Base-by-base conservation (phyloP, 1,140 invertebrate species). In the Coelopa frigida region DNA sequence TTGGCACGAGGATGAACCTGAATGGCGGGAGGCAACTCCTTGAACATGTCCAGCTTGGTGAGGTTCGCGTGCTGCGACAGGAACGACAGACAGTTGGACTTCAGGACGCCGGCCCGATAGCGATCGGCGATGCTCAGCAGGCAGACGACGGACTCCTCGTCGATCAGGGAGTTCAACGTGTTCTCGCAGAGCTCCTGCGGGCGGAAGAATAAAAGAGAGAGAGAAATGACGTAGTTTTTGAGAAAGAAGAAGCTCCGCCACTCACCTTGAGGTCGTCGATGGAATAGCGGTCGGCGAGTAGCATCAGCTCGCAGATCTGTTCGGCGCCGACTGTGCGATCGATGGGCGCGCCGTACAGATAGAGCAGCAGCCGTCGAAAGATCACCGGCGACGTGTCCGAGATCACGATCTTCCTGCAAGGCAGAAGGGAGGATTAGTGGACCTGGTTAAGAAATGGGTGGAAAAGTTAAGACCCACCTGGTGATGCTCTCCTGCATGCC, bases 401-500 rank as follows among this genome's bases (percentile, higher is more conserved):
- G 35, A 84, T 77, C 5, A 77, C 68, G 35, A 84, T 82, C 72
- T 81, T 80, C 55, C 81, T 81, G 54, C 23, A 46, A 51, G 65
- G n/a, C 23, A 14, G 36, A 11, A 21, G 15, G 29, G 15, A 14
- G 20, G 52, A 43, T 44, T 44, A 2, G 44, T 15, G 15, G 14
- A 42, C 4, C 1, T 6, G n/a, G 36, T 42, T 26, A 36, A 5
- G n/a, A 23, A 11, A 10, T 22, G 24, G 14, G 5, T 40, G 4
- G 5, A 17, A 27, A 27, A 11, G 10, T 18, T 36, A 12, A 14
- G 22, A 27, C 29, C 65, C 60, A 80, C 79, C 76, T 79, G 56
- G 82, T 76, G 49, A 84, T 83, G 4, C 79, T 78, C 69, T 84
- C 82, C 57, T 77, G 72, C 82, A 84, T 84, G 24, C 82, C 82